Base-by-base conservation (phyloP, 1,140 invertebrate species). In the Drosophila watanabei region DNA sequence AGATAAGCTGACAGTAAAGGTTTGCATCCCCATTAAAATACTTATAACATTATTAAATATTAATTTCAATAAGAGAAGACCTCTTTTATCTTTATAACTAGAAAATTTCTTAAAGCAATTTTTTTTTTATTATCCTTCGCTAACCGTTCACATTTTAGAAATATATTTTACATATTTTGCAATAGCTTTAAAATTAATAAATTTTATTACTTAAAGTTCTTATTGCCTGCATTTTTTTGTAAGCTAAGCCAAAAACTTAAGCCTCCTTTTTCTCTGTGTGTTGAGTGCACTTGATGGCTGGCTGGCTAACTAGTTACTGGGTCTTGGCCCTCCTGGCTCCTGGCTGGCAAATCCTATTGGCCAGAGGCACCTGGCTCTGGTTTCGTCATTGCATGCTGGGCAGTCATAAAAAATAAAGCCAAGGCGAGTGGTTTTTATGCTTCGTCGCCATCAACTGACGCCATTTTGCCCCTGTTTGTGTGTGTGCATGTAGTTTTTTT, bases 401-500 rank as follows among this genome's bases (percentile, higher is more conserved):
- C 49, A 52, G 57, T 75, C 82, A 80, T 89, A 85, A 89, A 89
- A 75, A 80, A 77, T 79, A 70, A 79, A 78, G 49, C 64, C 75
- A 52, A 75, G 82, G 71, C 79, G 73, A 86, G 82, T 82, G 86
- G 79, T 80, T 90, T 89, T 90, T 90, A 90, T 90, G 86, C 82
- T 86, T 90, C 79, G 79, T 75, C 82, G 86, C 82, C 86, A 76
- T 90, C 86, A 77, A 90, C 64, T 79, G 71, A 82, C 86, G 79
- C 86, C 86, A 86, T 91, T 91, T 89, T 85, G 86, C 75, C 54
- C 32, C 32, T 46, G 72, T 64, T 65, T 33, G 52, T 80, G 43
- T 51, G 56, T 60, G 45, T 73, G 10, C 46, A 13, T 51, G 66
- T 45, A 59, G 32, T 49, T 75, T 64, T 51, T 75, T 58, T 24